These are phyloP conservation scores for Scaptomyza graminum DNA, from an alignment of 1,140 invertebrate genomes.

Conservation along the genomic window DNA sequence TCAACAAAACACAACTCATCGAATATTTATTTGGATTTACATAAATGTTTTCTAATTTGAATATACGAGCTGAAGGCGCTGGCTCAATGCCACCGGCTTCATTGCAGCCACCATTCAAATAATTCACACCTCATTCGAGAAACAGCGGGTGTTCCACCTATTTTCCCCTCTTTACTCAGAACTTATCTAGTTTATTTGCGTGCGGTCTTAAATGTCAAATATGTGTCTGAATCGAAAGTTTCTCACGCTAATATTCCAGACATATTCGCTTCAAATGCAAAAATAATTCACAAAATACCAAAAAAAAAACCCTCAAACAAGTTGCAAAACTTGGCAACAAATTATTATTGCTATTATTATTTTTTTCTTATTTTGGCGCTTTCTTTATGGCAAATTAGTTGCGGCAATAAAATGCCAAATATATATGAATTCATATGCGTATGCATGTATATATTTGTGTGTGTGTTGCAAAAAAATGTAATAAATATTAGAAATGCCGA, in stretches of 20 bases:
- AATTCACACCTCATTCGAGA: constrained; percentile 76
- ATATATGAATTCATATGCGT: constrained; percentile 39
- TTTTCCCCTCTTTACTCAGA: neutral
- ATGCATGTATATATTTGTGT: constrained; percentile 12
- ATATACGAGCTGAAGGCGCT: constrained; percentile 60
- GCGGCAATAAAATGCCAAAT: constrained; percentile 71
- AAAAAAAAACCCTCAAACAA: constrained; percentile 19
- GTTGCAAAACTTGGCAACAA: constrained; percentile 28
- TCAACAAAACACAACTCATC: constrained; percentile 21
- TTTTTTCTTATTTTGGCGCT: constrained; percentile 59
- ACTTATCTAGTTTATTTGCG: constrained; percentile 1
- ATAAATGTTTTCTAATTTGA: constrained; percentile 68
- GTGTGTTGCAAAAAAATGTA: constrained; percentile 53
- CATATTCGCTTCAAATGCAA: constrained; percentile 60
- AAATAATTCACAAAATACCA: constrained; percentile 47
- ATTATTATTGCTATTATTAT: constrained; percentile 29
- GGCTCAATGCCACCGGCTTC: constrained; percentile 27
- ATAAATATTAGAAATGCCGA: constrained; percentile 62
- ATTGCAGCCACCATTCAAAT: constrained; percentile 44
- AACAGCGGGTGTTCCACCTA: constrained; percentile 29
- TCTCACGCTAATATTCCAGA: constrained; percentile 61
- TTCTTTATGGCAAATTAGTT: constrained; percentile 79
- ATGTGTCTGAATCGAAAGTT: constrained; percentile 50
- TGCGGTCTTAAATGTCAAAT: constrained; percentile 61
- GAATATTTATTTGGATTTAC: constrained; percentile 60